These are phyloP conservation scores for Nettapus auritus DNA, from an alignment of 2,113 vertebrate genomes.

Conservation along the genomic window DNA sequence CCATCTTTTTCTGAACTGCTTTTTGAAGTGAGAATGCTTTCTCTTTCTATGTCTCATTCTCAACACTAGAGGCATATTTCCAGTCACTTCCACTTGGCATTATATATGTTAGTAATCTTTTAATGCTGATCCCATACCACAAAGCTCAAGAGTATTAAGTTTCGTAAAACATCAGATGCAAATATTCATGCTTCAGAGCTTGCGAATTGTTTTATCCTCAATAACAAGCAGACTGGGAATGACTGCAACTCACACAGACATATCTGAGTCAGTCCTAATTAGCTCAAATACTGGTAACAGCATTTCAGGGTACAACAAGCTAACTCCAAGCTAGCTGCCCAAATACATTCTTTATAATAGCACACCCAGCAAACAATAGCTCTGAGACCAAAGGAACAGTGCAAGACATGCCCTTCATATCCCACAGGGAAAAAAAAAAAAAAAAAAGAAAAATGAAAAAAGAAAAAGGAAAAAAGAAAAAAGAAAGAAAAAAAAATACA, in stretches of 20 bases:
- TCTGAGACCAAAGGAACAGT: background rate
- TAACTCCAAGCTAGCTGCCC: background rate
- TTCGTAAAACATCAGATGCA: constrained; percentile 15
- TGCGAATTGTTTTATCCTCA: background rate
- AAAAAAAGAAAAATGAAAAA: background rate
- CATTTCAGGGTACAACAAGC: background rate
- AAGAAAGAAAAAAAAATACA: background rate
- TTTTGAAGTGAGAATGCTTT: background rate
- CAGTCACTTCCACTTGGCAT: background rate
- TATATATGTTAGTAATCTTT: background rate
- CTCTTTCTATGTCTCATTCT: background rate
- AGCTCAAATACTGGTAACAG: background rate
- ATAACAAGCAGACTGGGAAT: background rate
- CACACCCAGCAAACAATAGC: background rate
- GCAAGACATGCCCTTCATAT: background rate
- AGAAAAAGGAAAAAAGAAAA: background rate
- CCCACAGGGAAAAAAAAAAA: background rate
- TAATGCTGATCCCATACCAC: background rate
- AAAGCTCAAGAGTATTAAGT: background rate
- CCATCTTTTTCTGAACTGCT: background rate
- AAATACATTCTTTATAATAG: background rate
- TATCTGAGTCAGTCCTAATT: background rate
- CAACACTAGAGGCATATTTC: background rate
- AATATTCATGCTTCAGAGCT: background rate
- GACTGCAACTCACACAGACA: background rate